phyloP scores from a whole-genome alignment of 2,888 invertebrate genomes.

The Heteropelma amictum region DNA sequence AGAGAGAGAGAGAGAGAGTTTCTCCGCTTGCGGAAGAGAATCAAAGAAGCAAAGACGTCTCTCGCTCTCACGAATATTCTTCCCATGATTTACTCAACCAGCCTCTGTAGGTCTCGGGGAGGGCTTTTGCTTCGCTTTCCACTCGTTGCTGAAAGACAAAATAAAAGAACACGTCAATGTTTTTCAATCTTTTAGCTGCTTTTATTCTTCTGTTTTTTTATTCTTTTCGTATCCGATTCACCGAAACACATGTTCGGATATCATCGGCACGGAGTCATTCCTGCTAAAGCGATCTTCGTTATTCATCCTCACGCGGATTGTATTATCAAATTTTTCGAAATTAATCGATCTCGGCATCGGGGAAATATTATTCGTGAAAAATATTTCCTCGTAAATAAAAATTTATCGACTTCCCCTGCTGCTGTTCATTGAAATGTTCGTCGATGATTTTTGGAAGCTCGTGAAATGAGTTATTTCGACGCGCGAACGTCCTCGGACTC shows the following conservation, averaged over 20 bases:
- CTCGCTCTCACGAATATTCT: slow-evolving; percentile 74
- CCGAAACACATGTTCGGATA: no score
- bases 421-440: neutral
- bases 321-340: no score
- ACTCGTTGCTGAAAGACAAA: slow-evolving; percentile 16
- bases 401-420: neutral
- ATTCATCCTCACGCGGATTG: no score
- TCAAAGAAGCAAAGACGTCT: slow-evolving; percentile 38
- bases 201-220: neutral
- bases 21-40: slow-evolving; percentile 31
- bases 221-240: no score
- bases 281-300: no score
- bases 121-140: slow-evolving; percentile 23
- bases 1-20: neutral
- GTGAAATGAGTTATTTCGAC: slow-evolving; percentile 11
- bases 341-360: no score
- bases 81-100: slow-evolving; percentile 75
- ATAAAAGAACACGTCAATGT: slow-evolving; percentile 10
- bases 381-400: no score
- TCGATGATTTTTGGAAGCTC: neutral
- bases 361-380: no score
- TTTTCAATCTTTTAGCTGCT: neutral
- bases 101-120: slow-evolving; percentile 59
- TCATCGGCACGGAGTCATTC: no score
- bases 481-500: neutral